phyloP scores from a whole-genome alignment of 2,113 vertebrate genomes.

The Clupea harengus region DNA sequence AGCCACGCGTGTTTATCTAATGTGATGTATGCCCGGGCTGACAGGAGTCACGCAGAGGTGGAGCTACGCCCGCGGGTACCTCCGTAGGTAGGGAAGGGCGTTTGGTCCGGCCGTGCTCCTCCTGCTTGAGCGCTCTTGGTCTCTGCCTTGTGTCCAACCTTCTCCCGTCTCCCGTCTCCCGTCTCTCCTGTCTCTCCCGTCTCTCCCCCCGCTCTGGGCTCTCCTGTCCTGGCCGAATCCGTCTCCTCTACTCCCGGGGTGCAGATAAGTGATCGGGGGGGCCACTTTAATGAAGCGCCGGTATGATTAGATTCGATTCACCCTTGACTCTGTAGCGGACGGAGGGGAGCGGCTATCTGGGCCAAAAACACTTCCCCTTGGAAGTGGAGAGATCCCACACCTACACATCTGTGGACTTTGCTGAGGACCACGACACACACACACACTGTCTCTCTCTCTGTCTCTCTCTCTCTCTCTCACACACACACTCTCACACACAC shows the following conservation, averaged over 20 bases:
- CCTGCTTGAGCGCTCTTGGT: neutral
- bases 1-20: conserved; percentile 38
- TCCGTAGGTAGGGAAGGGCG: neutral
- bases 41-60: conserved; percentile 4
- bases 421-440: neutral
- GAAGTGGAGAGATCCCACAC: conserved; percentile 55
- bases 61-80: neutral
- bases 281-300: conserved; percentile 57
- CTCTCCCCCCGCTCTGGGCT: neutral
- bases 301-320: conserved; percentile 58
- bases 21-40: neutral
- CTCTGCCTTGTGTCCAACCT: neutral
- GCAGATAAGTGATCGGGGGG: conserved; percentile 55
- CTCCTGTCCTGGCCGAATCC: neutral
- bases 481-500: neutral
- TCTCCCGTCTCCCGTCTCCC: too few relatives aligned
- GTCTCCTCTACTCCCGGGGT: conserved; percentile 17
- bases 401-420: conserved; percentile 35
- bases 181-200: too few relatives aligned
- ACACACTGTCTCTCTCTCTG: neutral
- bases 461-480: neutral
- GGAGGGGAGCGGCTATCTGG: conserved; percentile 47
- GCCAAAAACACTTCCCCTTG: conserved; percentile 56
- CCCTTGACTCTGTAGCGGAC: conserved; percentile 49
- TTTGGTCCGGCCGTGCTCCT: conserved; percentile 22